Evolutionary conservation across 2,888 invertebrate genomes (phyloP), one percentile per base, ranked within the genome.

Genomic region (Ecdyonurus torrentis): DNA sequence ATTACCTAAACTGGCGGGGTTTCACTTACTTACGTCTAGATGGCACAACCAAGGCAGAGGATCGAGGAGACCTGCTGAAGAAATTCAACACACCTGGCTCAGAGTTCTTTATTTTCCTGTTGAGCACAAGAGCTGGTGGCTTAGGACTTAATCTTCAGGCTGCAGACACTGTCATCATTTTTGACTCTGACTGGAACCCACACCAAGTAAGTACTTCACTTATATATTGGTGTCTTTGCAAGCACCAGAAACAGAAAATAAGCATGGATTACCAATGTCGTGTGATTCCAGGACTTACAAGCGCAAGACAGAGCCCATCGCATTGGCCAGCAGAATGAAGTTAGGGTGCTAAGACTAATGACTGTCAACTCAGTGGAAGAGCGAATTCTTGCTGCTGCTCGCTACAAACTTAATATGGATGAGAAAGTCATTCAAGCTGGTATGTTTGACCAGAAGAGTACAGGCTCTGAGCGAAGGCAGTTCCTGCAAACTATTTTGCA

Each of bases 161-260:
- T n/a, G 83, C 83, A 19, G 83, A 83, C 70, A 84, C 83, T n/a
- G 83, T 83, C 58, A 75, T 84, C 67, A 83, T 83, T 67, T 84
- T 82, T 71, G 83, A 83, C 69, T 82, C 82, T 1, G 83, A 83
- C 69, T 83, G 83, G 83, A 83, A 84, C 73, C 83, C 83, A 22
- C 83, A 84, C 71, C 83, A 83, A 75, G 78, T 77, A 65, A 18
- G 50, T 58, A n/a, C n/a, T n/a, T n/a, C n/a, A n/a, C n/a, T n/a
- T n/a, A n/a, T n/a, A n/a, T n/a, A n/a, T n/a, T n/a, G n/a, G n/a
- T n/a, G n/a, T n/a, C n/a, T n/a, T n/a, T n/a, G n/a, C n/a, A n/a
- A n/a, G n/a, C n/a, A n/a, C n/a, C n/a, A n/a, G 37, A 37, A 37
- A 37, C 15, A 37, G 15, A 15, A 37, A 37, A 37, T 5, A 37